Percentiles rank a stretch among this genome's conserved stretches.
These are phyloP conservation scores for Epizoanthus scotinus DNA, from an alignment of 92 coral and sea anemone genomes.

Conservation along the genomic window DNA sequence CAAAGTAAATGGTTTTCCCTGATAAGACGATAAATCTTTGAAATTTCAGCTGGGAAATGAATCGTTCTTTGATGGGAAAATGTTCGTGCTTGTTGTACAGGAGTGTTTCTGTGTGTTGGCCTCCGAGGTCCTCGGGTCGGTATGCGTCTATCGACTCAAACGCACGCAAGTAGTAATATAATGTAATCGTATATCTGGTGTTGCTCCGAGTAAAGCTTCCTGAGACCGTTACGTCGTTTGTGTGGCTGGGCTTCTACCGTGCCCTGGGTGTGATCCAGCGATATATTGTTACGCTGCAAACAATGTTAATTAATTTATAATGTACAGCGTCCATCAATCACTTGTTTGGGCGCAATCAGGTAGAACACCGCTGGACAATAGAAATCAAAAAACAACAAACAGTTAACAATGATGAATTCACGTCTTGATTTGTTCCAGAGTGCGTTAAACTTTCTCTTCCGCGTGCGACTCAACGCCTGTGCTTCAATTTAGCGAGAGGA, in stretches of 20 bases:
- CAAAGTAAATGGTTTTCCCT: conserved; percentile 39
- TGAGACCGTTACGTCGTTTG: conserved; percentile 89
- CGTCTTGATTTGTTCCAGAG: conserved; percentile 66
- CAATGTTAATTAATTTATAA: conserved; percentile 99
- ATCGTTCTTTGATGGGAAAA: conserved; percentile 35
- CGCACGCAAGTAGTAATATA: conserved; percentile 30
- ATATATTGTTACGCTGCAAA: conserved; percentile 98
- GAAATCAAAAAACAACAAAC: conserved; percentile 88
- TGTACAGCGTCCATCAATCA: conserved; percentile 98
- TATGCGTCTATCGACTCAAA: conserved; percentile 17
- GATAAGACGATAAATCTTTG: conserved; percentile 29
- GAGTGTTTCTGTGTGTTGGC: conserved; percentile 35
- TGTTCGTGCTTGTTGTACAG: conserved; percentile 28
- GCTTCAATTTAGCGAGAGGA: conserved; percentile 35
- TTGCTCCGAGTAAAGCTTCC: conserved; percentile 50
- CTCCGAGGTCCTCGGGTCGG: conserved; percentile 40
- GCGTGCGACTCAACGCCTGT: conserved; percentile 35
- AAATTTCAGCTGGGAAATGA: conserved; percentile 32
- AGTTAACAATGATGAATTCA: conserved; percentile 70
- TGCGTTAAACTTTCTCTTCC: conserved; percentile 45
- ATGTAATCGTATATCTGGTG: conserved; percentile 51
- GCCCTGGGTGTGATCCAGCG: conserved; percentile 87
- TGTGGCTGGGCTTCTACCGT: conserved; percentile 69
- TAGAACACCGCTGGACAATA: conserved; percentile 83
- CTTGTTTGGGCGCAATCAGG: conserved; percentile 70